phyloP scores from a whole-genome alignment of 2,888 invertebrate genomes.

The Melanchra persicariae region DNA sequence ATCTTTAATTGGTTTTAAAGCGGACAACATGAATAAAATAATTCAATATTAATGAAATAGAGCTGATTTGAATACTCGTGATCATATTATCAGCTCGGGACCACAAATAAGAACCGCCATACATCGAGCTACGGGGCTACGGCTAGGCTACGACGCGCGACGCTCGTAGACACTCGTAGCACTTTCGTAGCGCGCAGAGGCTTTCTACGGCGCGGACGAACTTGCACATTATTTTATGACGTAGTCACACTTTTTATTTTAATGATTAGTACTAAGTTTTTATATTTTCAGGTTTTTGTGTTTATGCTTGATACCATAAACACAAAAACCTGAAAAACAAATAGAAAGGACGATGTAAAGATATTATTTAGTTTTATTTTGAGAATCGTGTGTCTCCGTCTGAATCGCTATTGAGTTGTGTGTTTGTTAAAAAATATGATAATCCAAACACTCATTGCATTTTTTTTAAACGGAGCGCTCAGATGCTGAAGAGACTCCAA shows the following conservation, averaged over 20 bases:
- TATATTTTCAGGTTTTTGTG: not conserved
- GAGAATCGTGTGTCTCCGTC: not conserved
- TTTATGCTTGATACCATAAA: not conserved
- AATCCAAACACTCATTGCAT: too few species aligned
- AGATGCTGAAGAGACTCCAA: not conserved
- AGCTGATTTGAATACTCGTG: not conserved
- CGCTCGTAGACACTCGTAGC: conserved; percentile 50
- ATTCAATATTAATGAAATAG: too few species aligned
- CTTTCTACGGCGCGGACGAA: conserved; percentile 1
- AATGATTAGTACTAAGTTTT: not conserved
- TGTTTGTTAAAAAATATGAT: not conserved
- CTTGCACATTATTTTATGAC: not conserved
- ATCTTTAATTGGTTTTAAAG: too few species aligned
- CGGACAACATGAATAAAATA: too few species aligned
- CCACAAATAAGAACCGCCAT: conserved; percentile 1
- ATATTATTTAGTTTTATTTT: not conserved
- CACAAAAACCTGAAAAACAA: too few species aligned
- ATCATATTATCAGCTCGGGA: conserved; percentile 1
- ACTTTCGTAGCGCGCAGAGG: conserved; percentile 39
- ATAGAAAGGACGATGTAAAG: too few species aligned
- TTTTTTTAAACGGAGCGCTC: too few species aligned
- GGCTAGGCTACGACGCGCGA: not conserved
- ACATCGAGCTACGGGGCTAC: conserved; percentile 10
- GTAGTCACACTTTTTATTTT: not conserved
- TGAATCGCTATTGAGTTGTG: not conserved